These are phyloP conservation scores for Stylophora pistillata DNA, from an alignment of 64 coral and sea anemone genomes.

Conservation along the genomic window DNA sequence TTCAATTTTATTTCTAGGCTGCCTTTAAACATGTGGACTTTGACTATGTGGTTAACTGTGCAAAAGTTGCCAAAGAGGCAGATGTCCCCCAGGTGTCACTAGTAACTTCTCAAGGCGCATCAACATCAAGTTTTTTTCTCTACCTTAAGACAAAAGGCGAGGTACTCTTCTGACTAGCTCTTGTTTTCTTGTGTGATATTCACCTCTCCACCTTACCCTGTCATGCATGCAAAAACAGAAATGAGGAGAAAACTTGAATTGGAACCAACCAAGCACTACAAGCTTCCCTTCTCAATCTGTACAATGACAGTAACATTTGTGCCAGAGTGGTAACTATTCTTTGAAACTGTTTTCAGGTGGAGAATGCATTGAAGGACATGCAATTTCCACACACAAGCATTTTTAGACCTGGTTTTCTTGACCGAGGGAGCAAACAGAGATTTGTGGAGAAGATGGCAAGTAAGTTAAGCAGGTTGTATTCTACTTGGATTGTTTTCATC, in stretches of 20 bases:
- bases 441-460: constrained; percentile 79
- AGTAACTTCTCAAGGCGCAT: constrained; percentile 75
- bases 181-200: background rate
- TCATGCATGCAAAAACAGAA: no score
- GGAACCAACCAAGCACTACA: no score
- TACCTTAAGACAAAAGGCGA: constrained; percentile 79
- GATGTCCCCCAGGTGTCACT: constrained; percentile 58
- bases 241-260: no score
- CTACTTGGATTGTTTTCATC: background rate
- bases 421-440: constrained; percentile 76
- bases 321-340: no score
- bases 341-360: constrained; percentile 59
- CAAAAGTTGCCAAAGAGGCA: constrained; percentile 83
- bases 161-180: constrained; percentile 19
- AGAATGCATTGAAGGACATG: constrained; percentile 81
- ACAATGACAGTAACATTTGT: background rate
- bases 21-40: constrained; percentile 85
- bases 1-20: constrained; percentile 47
- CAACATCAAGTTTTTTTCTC: constrained; percentile 67
- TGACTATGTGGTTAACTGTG: constrained; percentile 94
- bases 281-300: no score
- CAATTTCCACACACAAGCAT: constrained; percentile 80
- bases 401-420: constrained; percentile 87
- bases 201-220: no score
- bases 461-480: constrained; percentile 2